Percentiles rank a stretch among this genome's conserved stretches.
phyloP scores from a whole-genome alignment of 92 coral and sea anemone species.

The Meandrina meandrites region DNA sequence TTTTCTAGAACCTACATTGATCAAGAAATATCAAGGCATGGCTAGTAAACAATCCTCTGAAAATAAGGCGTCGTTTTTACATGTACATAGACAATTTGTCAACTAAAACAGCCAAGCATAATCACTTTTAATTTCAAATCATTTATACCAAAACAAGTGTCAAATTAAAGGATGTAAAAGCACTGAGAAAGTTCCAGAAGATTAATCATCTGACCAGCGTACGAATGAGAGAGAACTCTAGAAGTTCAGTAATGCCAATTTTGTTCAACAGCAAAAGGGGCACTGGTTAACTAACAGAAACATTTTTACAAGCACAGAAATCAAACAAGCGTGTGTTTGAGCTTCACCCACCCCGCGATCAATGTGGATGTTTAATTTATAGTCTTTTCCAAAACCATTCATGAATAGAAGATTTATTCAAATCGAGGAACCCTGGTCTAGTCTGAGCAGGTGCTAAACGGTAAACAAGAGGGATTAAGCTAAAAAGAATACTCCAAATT shows the following conservation, averaged over 20 bases:
- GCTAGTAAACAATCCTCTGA: not conserved
- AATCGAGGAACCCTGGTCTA: slow-evolving; percentile 20
- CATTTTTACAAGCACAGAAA: not conserved
- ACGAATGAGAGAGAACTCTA: not conserved
- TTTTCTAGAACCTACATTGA: not conserved
- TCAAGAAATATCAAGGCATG: not conserved
- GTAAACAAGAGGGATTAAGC: slow-evolving; percentile 7
- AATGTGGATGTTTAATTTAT: slow-evolving; percentile 40
- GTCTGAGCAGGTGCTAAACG: slow-evolving; percentile 31
- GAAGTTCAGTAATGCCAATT: no score
- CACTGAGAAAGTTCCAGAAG: slow-evolving; percentile 25
- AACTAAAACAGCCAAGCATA: slow-evolving; percentile 26
- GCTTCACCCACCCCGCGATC: not conserved
- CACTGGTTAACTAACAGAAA: not conserved
- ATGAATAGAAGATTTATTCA: slow-evolving; percentile 39
- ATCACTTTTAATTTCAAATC: slow-evolving; percentile 1
- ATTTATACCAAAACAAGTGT: not conserved
- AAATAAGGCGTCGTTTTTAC: not conserved
- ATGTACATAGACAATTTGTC: slow-evolving; percentile 12
- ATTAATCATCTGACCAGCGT: not conserved
- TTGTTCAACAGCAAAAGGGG: not conserved
- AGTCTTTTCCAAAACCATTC: slow-evolving; percentile 7
- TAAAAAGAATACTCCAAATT: not conserved
- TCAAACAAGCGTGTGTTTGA: no score
- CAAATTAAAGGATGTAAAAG: slow-evolving; percentile 5